These are phyloP conservation scores for Drosophila kepulauana DNA, from an alignment of 1,140 invertebrate genomes.

Conservation along the genomic window DNA sequence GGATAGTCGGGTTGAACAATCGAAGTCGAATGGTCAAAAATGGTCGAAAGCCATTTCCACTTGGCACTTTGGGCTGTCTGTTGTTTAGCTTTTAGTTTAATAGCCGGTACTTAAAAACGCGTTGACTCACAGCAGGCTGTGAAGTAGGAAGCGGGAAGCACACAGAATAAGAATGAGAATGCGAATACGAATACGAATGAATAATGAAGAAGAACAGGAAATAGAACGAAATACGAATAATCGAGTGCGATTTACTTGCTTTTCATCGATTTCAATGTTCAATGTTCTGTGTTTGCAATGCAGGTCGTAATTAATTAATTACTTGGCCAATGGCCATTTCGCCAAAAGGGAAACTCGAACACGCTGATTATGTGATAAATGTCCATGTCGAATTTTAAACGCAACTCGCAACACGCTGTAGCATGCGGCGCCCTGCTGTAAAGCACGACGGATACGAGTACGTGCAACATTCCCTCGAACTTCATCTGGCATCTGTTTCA, in stretches of 20 bases:
- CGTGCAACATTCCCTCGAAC: conserved; percentile 14
- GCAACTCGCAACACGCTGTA: not conserved
- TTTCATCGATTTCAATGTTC: not conserved
- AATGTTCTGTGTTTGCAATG: conserved; percentile 54
- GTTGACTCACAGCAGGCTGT: conserved; percentile 64
- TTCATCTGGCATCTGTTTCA: conserved; percentile 73
- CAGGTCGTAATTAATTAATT: conserved; percentile 31
- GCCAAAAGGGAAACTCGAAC: conserved; percentile 25
- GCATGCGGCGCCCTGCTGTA: conserved; percentile 9
- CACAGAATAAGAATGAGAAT: not conserved
- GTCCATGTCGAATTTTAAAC: not conserved
- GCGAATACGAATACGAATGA: not conserved
- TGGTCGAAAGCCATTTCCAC: conserved; percentile 60
- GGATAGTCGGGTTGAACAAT: conserved; percentile 8
- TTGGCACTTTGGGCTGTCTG: conserved; percentile 34
- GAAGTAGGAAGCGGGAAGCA: conserved; percentile 2
- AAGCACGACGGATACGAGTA: no score
- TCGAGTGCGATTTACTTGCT: conserved; percentile 29
- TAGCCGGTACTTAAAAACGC: conserved; percentile 75
- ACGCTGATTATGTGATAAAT: conserved; percentile 54
- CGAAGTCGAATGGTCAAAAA: not conserved
- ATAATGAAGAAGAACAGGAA: conserved; percentile 22
- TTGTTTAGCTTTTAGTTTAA: conserved; percentile 81
- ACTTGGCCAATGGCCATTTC: conserved; percentile 9
- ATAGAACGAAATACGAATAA: conserved; percentile 6